Percentiles rank a stretch among this genome's conserved stretches.
Evolutionary conservation across 2,888 invertebrate species (phyloP).

Genomic region (Xanthorhoe designata): DNA sequence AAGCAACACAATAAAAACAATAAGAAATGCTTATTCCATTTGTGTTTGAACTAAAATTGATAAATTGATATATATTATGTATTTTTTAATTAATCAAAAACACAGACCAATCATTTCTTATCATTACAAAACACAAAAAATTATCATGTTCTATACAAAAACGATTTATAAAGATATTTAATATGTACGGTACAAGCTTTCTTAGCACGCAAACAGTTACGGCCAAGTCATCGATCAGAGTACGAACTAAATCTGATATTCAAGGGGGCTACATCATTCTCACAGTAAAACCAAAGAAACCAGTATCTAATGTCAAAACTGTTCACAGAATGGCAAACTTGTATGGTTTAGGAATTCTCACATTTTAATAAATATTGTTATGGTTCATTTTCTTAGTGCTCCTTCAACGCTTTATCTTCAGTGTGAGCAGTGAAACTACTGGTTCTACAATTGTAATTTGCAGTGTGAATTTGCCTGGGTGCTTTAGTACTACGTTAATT

Average conservation of each 20-base stretch:
- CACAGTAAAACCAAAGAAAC: slow-evolving; percentile 10
- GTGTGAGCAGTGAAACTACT: slow-evolving; percentile 24
- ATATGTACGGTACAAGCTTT: slow-evolving; percentile 5
- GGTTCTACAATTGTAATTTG: slow-evolving; percentile 24
- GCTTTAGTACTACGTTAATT: slow-evolving; percentile 37
- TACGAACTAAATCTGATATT: slow-evolving; percentile 34
- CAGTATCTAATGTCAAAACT: slow-evolving; percentile 2
- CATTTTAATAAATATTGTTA: neutral
- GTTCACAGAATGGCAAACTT: neutral
- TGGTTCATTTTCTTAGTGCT: neutral
- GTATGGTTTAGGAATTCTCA: neutral
- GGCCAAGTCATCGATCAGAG: slow-evolving; percentile 24
- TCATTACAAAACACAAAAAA: neutral
- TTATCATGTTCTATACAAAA: slow-evolving; percentile 13
- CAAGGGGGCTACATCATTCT: slow-evolving; percentile 33
- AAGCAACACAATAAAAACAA: neutral
- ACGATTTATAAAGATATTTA: slow-evolving; percentile 19
- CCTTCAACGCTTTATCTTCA: slow-evolving; percentile 2
- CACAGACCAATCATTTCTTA: slow-evolving; percentile 4
- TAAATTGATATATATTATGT: no score
- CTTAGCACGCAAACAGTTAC: slow-evolving; percentile 21
- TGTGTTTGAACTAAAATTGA: neutral
- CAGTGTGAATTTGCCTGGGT: slow-evolving; percentile 33
- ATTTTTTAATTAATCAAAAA: neutral
- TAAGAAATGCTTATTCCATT: neutral